Evolutionary conservation across 1,140 invertebrate genomes (phyloP), one percentile per base, ranked within the genome.

Genomic region (Papilio aristodemus): DNA sequence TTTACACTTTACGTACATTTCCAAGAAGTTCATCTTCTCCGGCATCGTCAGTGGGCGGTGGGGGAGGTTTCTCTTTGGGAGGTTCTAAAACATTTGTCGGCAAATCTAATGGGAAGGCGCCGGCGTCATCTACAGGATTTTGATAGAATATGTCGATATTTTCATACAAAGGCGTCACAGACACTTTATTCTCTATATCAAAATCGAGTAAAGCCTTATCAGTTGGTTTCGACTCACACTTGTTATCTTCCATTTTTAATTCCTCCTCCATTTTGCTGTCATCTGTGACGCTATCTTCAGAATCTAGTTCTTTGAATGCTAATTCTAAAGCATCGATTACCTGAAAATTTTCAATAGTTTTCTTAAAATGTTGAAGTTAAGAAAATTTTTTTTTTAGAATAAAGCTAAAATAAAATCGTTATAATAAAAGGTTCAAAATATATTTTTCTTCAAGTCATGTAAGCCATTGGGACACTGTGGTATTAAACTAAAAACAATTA

Each of bases 61-160:
- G 96, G 13, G 96, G 96, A 54, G 96, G 96, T 86, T 97, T 97
- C 80, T 96, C 96, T 80, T 96, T 97, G 0, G 96, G 96, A 4
- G 96, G 96, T 83, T 96, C 95, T 73, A 95, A 80, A 62, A 92
- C 93, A 68, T 93, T 94, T 10, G 93, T 92, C 13, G 94, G 93
- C 67, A 93, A 68, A 70, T 92, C 91, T 63, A 92, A 72, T 50
- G 91, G 86, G 70, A 92, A 92, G 0, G 80, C 80, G 60, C 67
- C 76, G 0, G 64, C 70, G 7, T 84, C 83, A 46, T 83, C 80
- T 11, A 77, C 74, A 19, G 71, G 71, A 43, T 85, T 89, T 70
- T 90, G 84, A 74, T 93, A 93, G 71, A 93, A 92, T 43, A 94
- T 87, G 67, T 93, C 92, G 22, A 93, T 92, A 71, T 94, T 94